Base-by-base conservation (phyloP, 92 coral and sea anemone genomes). In the Paramuricea clavata region DNA sequence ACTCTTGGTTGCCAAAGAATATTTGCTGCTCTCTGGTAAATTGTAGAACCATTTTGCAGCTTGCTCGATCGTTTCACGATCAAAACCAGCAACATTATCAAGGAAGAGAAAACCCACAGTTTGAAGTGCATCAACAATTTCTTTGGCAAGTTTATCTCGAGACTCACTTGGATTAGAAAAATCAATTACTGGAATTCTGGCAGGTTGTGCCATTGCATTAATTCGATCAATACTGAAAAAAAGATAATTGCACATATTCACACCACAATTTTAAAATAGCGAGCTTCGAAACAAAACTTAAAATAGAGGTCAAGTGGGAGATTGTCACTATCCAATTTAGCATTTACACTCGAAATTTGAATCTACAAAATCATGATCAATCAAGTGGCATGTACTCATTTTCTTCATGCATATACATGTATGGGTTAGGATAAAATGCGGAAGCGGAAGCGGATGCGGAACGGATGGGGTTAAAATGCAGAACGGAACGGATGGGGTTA, bases 91-190 rank as follows among this genome's bases (percentile, higher is more conserved):
- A 3, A 73, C 83, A 41, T 81, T 88, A 52, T 88, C 78, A 41
- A 88, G 64, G 10, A 73, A 30, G 6, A 88, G 69, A 64, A 87
- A 81, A 10, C 91, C 91, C 27, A 88, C 84, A 39, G 21, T 74
- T 42, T 82, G 49, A 21, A 88, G 56, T 6, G 91, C 91, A 17
- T 88, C 87, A 21, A 88, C 87, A n/a, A 88, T 35, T 32, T 88
- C 85, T 21, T 42, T 74, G 0, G 87, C 87, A 27, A 88, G 74
- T 26, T 72, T 80, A 23, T 47, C 71, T 43, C 87, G 65, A 26
- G 85, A 85, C 65, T 70, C 54, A 64, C 57, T 49, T 12, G 75
- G 15, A 41, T 31, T 41, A 6, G 81, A 23, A 59, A 88, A 88
- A 39, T 88, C 72, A 13, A 81, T 12, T 35, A 82, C 68, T 0